Evolutionary conservation across 2,797 vertebrate species (phyloP).

Genomic region (Pipistrellus kuhlii): DNA sequence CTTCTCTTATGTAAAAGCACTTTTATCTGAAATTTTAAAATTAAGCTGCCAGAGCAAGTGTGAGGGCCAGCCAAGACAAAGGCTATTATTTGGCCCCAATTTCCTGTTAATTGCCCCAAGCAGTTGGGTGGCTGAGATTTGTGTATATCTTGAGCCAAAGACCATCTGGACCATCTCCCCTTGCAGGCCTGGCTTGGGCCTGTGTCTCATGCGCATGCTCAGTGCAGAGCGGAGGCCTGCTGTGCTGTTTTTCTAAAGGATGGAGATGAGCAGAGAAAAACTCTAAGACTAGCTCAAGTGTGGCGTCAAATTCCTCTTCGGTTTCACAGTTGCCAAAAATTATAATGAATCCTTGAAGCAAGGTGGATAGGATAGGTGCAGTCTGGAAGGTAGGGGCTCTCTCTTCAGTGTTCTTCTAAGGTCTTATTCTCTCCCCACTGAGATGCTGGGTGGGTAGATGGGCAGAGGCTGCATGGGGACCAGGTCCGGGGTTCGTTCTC

Average conservation of each 20-base stretch:
- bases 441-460: background rate
- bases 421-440: background rate
- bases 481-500: background rate
- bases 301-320: background rate
- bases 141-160: background rate
- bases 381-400: background rate
- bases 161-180: background rate
- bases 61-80: slow-evolving; percentile 58
- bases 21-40: slow-evolving; percentile 46
- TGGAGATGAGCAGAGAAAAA: background rate
- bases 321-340: background rate
- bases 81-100: slow-evolving; percentile 53
- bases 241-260: background rate
- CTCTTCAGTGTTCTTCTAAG: background rate
- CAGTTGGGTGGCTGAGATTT: slow-evolving; percentile 39
- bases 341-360: background rate
- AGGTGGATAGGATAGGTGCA: background rate
- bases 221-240: accelerated
- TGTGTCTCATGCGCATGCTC: accelerated
- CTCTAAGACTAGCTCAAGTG: background rate
- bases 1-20: slow-evolving; percentile 25
- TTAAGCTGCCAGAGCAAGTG: slow-evolving; percentile 14
- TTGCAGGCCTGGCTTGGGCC: background rate
- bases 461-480: background rate
- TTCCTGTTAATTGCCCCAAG: slow-evolving; percentile 23